Evolutionary conservation across 1,140 invertebrate genomes (phyloP).

Genomic region (Macrotrachela quadricornifera): DNA sequence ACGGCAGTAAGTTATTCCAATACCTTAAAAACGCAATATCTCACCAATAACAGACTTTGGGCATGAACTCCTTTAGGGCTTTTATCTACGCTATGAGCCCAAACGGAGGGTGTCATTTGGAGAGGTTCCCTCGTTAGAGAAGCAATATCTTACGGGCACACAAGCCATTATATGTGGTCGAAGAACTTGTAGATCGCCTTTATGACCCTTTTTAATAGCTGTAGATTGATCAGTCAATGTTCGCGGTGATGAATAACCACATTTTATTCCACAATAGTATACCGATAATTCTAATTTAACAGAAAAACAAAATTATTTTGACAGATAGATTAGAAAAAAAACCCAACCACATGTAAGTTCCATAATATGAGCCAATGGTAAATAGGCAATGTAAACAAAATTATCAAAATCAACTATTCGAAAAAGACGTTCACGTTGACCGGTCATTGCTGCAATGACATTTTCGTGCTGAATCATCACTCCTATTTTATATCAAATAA

Average conservation of each 20-base stretch:
- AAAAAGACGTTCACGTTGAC: conserved; percentile 54
- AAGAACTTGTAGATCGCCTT: conserved; percentile 64
- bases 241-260: conserved; percentile 81
- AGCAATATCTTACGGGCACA: conserved; percentile 51
- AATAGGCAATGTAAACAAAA: conserved; percentile 74
- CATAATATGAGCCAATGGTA: conserved; percentile 88
- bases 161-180: conserved; percentile 77
- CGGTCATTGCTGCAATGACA: conserved; percentile 62
- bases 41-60: too few relatives aligned
- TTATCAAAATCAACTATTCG: conserved; percentile 13
- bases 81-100: too few relatives aligned
- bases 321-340: too few relatives aligned
- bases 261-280: conserved; percentile 50
- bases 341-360: conserved; percentile 61
- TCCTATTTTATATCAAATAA: too few relatives aligned
- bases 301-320: too few relatives aligned
- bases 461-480: conserved; percentile 57
- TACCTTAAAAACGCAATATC: too few relatives aligned
- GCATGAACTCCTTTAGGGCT: too few relatives aligned
- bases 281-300: conserved; percentile 38
- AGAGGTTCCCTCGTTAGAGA: too few relatives aligned
- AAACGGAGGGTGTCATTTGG: too few relatives aligned
- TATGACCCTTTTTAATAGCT: conserved; percentile 66
- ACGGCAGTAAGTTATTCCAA: too few relatives aligned
- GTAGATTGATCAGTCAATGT: conserved; percentile 81